Conservation (phyloP, 2,113 vertebrate species). For the Colinus virginianus region DNA sequence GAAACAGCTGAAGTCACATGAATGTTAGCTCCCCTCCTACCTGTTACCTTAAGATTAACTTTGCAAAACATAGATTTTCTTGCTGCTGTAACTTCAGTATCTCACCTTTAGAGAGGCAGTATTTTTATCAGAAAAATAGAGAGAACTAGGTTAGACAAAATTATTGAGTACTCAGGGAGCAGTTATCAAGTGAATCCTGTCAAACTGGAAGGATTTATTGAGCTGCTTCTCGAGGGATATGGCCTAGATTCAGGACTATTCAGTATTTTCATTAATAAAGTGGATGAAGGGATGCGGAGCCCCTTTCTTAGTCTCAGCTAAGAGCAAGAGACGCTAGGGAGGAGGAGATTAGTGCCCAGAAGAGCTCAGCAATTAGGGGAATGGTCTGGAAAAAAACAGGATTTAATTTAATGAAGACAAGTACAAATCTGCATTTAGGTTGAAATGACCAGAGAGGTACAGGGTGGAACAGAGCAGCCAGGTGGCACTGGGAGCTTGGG, state of each 20-base stretch:
- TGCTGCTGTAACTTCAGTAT: not conserved
- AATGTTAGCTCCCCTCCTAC: not conserved
- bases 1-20: not conserved
- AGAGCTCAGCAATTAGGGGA: conserved; percentile 37
- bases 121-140: not conserved
- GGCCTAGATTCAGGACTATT: not conserved
- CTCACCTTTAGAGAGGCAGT: not conserved
- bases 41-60: not conserved
- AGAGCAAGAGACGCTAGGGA: not conserved
- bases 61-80: not conserved
- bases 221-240: not conserved
- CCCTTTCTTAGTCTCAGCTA: not conserved
- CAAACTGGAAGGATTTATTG: not conserved
- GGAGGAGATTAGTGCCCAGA: not conserved
- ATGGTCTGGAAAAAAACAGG: conserved; percentile 22
- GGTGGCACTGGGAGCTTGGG: not conserved
- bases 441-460: not conserved
- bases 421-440: not conserved
- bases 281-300: not conserved
- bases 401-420: conserved; percentile 6
- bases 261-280: conserved; percentile 25
- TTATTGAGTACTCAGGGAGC: not conserved
- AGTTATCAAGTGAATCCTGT: not conserved
- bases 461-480: not conserved
- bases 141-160: not conserved